Conservation (phyloP, 2,888 invertebrate genomes). For the Punctoribates punctum region DNA sequence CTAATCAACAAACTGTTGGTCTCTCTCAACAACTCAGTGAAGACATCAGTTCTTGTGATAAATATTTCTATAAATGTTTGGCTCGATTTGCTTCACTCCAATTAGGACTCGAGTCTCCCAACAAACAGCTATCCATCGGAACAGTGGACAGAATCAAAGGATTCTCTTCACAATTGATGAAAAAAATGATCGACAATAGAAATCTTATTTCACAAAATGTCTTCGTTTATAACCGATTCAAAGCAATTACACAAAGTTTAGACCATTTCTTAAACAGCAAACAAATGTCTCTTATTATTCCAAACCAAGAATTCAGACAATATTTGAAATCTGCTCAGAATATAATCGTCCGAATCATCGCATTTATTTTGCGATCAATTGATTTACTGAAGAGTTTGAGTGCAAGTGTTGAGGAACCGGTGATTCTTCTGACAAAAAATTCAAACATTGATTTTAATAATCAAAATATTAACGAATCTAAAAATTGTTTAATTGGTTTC, state of each 20-base stretch:
- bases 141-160: conserved; percentile 83
- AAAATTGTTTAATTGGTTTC: conserved; percentile 4
- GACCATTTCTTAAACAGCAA: neutral
- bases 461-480: neutral
- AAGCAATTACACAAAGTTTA: neutral
- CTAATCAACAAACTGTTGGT: too few species aligned
- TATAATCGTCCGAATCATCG: conserved; percentile 18
- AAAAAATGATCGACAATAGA: conserved; percentile 32
- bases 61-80: conserved; percentile 64
- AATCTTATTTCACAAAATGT: neutral
- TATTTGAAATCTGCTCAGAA: neutral
- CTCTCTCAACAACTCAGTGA: neutral
- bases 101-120: conserved; percentile 61
- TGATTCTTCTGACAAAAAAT: neutral
- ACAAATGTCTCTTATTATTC: neutral
- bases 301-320: neutral
- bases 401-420: neutral
- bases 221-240: neutral
- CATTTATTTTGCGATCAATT: conserved; percentile 7
- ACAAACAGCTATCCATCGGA: conserved; percentile 70
- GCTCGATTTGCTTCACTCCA: conserved; percentile 65
- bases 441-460: neutral
- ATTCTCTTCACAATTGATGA: conserved; percentile 71
- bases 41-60: conserved; percentile 36
- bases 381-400: conserved; percentile 15